Conservation (phyloP, 1,140 invertebrate species). For the Sweltsa coloradensis region DNA sequence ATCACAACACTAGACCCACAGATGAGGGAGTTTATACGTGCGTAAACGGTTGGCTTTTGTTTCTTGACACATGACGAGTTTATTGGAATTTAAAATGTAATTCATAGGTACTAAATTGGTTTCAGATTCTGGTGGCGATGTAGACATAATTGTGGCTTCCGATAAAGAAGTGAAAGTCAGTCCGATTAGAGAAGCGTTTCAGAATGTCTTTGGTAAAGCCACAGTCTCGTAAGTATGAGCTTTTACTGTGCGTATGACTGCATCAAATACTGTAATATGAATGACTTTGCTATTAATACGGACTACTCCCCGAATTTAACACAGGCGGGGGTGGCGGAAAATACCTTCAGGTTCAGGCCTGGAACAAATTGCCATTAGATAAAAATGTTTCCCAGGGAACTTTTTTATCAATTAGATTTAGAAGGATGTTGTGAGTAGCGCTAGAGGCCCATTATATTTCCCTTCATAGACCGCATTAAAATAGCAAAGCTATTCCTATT, state of each 20-base stretch:
- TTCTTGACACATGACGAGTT: not conserved
- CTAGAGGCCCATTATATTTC: no score
- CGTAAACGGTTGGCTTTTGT: conserved; percentile 23
- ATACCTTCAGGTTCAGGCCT: no score
- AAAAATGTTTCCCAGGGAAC: no score
- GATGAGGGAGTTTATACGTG: conserved; percentile 80
- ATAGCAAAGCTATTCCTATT: no score
- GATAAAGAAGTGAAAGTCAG: conserved; percentile 65
- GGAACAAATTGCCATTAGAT: no score
- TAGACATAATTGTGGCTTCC: conserved; percentile 62
- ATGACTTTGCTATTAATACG: no score
- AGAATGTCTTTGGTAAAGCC: conserved; percentile 66
- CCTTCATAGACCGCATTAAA: no score
- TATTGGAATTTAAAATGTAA: not conserved
- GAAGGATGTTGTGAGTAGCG: no score
- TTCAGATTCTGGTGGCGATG: conserved; percentile 65
- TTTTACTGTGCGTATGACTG: conserved; percentile 11
- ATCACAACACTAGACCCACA: conserved; percentile 82
- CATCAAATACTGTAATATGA: no score
- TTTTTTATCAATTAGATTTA: no score
- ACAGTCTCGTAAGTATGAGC: conserved; percentile 48
- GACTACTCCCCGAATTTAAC: no score
- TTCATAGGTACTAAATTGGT: conserved; percentile 17
- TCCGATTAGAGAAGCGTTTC: conserved; percentile 71
- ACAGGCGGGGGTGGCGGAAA: no score